These are phyloP conservation scores for Seriola dumerili DNA, from an alignment of 2,113 vertebrate genomes.

Conservation along the genomic window DNA sequence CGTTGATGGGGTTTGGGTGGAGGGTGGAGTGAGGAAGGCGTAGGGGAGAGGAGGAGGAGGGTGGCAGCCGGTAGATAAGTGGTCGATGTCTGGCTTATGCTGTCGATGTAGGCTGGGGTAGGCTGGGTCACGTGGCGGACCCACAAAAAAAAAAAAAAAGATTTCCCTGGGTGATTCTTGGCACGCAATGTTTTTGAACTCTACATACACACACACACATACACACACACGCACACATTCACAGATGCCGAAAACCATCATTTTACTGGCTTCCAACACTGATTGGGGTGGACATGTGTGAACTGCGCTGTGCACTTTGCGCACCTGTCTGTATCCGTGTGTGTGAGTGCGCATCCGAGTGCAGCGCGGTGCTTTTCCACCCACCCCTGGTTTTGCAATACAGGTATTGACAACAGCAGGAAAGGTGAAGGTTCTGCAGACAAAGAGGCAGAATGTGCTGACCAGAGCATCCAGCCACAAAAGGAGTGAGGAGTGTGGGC, in stretches of 20 bases:
- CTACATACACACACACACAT: conserved; percentile 14
- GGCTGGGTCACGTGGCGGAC: conserved; percentile 67
- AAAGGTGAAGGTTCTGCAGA: conserved; percentile 75
- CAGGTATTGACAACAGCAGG: conserved; percentile 70
- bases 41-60: conserved; percentile 33
- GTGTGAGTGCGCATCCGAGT: conserved; percentile 21
- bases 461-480: conserved; percentile 65
- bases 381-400: conserved; percentile 45
- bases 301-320: conserved; percentile 9
- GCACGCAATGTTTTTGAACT: conserved; percentile 80
- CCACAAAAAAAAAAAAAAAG: conserved; percentile 59
- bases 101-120: conserved; percentile 51
- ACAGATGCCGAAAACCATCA: conserved; percentile 9
- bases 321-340: conserved; percentile 19
- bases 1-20: conserved; percentile 70
- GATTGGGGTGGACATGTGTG: background rate
- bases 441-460: conserved; percentile 80
- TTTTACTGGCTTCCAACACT: conserved; percentile 8
- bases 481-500: conserved; percentile 49
- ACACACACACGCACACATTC: conserved; percentile 12
- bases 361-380: conserved; percentile 45
- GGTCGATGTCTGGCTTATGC: conserved; percentile 73
- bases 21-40: conserved; percentile 29
- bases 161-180: conserved; percentile 79
- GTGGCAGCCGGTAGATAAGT: conserved; percentile 73